These are phyloP conservation scores for Drosophila multiciliata DNA, from an alignment of 2,888 invertebrate species.

Conservation along the genomic window DNA sequence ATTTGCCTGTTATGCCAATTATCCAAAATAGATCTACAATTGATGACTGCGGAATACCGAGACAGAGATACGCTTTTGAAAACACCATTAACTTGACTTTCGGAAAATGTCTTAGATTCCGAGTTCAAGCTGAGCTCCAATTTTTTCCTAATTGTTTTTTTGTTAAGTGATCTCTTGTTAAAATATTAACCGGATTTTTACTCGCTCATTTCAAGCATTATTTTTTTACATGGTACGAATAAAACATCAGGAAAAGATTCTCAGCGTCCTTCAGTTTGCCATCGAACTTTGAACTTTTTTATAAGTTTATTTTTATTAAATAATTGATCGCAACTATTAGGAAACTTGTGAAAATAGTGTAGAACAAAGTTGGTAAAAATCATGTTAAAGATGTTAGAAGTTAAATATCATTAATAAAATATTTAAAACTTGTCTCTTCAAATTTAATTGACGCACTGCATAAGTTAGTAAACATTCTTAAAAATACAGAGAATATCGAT, in stretches of 20 bases:
- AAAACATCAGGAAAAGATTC: neutral
- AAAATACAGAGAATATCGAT: neutral
- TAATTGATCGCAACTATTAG: neutral
- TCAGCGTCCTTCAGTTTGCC: neutral
- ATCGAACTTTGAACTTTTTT: neutral
- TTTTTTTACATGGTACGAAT: no score
- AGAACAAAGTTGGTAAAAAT: neutral
- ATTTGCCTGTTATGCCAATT: slow-evolving; percentile 47
- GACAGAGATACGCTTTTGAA: slow-evolving; percentile 6
- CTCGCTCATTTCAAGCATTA: neutral
- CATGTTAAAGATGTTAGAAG: neutral
- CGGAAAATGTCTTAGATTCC: neutral
- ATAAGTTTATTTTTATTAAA: neutral
- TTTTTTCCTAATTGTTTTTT: neutral
- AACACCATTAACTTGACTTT: slow-evolving; percentile 4
- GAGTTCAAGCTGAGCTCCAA: neutral
- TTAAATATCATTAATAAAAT: neutral
- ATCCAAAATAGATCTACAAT: slow-evolving; percentile 25
- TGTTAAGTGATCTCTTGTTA: neutral
- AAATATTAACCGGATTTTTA: neutral
- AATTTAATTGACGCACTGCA: neutral
- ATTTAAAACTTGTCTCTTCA: neutral
- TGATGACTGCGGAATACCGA: slow-evolving; percentile 9
- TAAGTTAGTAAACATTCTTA: neutral
- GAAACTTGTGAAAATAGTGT: neutral